These are phyloP conservation scores for Melanchra persicariae DNA, from an alignment of 2,888 invertebrate genomes.

Conservation along the genomic window DNA sequence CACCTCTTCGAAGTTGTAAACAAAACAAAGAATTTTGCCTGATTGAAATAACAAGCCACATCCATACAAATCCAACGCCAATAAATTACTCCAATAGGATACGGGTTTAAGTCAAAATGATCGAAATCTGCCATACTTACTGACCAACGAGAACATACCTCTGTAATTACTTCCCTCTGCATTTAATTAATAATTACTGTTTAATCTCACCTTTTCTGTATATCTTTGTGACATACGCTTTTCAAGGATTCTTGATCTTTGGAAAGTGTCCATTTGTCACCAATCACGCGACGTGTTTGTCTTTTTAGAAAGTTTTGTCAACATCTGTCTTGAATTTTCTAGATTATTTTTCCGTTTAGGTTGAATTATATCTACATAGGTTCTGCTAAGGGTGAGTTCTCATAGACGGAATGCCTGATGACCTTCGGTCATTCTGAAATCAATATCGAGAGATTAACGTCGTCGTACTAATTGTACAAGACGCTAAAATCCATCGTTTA, in stretches of 20 bases:
- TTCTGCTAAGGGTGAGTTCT: too few relatives aligned
- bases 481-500: too few relatives aligned
- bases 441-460: too few relatives aligned
- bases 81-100: slow-evolving; percentile 47
- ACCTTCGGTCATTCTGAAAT: too few relatives aligned
- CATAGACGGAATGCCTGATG: too few relatives aligned
- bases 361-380: too few relatives aligned
- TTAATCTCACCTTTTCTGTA: slow-evolving; percentile 35
- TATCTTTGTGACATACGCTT: slow-evolving; percentile 7
- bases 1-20: too few relatives aligned
- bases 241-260: slow-evolving; percentile 8
- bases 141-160: slow-evolving; percentile 26
- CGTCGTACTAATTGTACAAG: too few relatives aligned
- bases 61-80: slow-evolving; percentile 27
- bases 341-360: neutral
- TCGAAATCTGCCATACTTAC: slow-evolving; percentile 52
- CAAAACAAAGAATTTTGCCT: too few relatives aligned
- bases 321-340: slow-evolving; percentile 1
- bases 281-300: neutral
- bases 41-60: neutral
- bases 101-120: slow-evolving; percentile 49
- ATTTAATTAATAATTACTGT: slow-evolving; percentile 24
- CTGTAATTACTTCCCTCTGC: slow-evolving; percentile 39
- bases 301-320: neutral
- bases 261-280: slow-evolving; percentile 15